phyloP scores from a whole-genome alignment of 64 coral and sea anemone species.

The Orbicella faveolata region DNA sequence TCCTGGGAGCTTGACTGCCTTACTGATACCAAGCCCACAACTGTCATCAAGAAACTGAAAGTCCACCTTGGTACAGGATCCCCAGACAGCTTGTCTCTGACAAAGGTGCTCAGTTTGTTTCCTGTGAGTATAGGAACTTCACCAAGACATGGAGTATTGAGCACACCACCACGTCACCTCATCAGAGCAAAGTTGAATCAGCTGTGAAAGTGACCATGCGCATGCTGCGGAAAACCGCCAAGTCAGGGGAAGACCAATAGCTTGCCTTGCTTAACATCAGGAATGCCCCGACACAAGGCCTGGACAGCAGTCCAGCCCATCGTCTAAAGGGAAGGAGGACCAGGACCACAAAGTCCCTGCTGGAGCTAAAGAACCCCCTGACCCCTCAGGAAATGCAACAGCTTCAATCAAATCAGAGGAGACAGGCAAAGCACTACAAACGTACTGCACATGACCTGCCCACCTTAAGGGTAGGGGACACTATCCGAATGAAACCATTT shows the following conservation, averaged over 20 bases:
- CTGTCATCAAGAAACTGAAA: constrained; percentile 17
- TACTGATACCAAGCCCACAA: not conserved
- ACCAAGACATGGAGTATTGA: constrained; percentile 17
- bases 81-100: constrained; percentile 10
- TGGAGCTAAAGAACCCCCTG: not conserved
- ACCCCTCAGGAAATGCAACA: not conserved
- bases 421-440: constrained; percentile 37
- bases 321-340: constrained; percentile 28
- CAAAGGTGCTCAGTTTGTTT: constrained; percentile 27
- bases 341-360: constrained; percentile 31
- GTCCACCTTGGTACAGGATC: constrained; percentile 10
- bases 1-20: constrained; percentile 42
- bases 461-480: constrained; percentile 1
- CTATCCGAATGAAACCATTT: constrained; percentile 48
- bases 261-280: constrained; percentile 52
- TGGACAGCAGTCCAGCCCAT: constrained; percentile 35
- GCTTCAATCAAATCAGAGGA: not conserved
- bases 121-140: constrained; percentile 25
- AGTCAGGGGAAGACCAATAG: constrained; percentile 48
- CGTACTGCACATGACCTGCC: not conserved
- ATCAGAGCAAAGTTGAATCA: constrained; percentile 18
- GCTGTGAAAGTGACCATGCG: constrained; percentile 54
- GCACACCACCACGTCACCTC: constrained; percentile 15
- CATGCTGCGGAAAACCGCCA: constrained; percentile 34
- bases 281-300: constrained; percentile 41